Base-by-base conservation (phyloP, 92 coral and sea anemone genomes). In the Paramuricea clavata region DNA sequence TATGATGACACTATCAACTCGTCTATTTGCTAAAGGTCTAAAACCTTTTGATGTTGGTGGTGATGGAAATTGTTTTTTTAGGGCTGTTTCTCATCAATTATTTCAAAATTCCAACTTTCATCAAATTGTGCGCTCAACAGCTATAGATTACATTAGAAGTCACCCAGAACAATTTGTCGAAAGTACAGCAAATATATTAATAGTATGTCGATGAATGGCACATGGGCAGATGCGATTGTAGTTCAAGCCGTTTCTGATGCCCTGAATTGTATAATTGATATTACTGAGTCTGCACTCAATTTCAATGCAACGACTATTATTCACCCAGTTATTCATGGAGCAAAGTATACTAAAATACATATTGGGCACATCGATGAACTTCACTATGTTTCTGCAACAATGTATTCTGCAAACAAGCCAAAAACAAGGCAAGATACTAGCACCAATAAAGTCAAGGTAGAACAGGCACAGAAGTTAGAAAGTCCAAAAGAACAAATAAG, bases 301-400 rank as follows among this genome's bases (percentile, higher is more conserved):
- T 79, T 79, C 50, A 52, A 36, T 33, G 71, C 26, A 8, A 47
- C 69, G 13, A 79, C 84, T 26, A 47, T 79, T 11, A 59, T 79
- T 69, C 44, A 69, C 39, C 88, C 88, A 5, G 31, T 19, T 5
- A 74, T 34, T 83, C 21, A 49, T 71, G 67, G 42, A 73, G 57
- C 26, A 34, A 33, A 28, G n/a, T 49, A 19, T 42, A 57, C 82
- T 31, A 41, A 30, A 39, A 49, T 61, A 33, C 32, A 49, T 83
- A 31, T 69, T 19, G 34, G 88, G 42, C 88, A 85, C 83, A 28
- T 85, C 23, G 82, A 33, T 85, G 81, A 83, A 69, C 23, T 25
- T 13, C 87, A 83, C 41, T 83, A 83, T 83, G 69, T 83, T 72
- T 83, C 82, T 49, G 67, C 87, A 52, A 52, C 61, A 52, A 5